Evolutionary conservation across 37 sponge, comb jelly and placozoan species (phyloP).

Genomic region (Lycopodina hypogea): DNA sequence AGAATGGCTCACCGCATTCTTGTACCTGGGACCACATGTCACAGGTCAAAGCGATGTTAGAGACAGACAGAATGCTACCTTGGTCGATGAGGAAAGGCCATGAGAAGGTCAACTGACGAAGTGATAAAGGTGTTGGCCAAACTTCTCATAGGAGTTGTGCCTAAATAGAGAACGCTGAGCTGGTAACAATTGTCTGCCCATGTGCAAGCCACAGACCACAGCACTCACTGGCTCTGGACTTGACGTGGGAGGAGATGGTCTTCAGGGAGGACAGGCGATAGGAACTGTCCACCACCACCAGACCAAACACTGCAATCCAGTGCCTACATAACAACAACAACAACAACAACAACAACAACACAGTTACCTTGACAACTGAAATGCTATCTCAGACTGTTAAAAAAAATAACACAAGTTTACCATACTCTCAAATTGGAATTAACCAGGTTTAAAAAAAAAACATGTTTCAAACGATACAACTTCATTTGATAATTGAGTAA

Average conservation of each 20-base stretch:
- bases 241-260: not conserved
- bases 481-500: too few relatives aligned
- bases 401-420: not conserved
- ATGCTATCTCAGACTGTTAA: not conserved
- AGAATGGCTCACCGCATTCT: not conserved
- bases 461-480: too few relatives aligned
- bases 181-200: not conserved
- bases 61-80: not conserved
- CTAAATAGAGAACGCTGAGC: not conserved
- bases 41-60: not conserved
- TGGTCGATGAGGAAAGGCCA: not conserved
- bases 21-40: not conserved
- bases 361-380: too few relatives aligned
- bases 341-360: too few relatives aligned
- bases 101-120: not conserved
- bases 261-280: not conserved
- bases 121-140: not conserved
- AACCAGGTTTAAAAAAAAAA: too few relatives aligned
- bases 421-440: not conserved
- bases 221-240: not conserved
- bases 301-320: conserved; percentile 75
- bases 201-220: too few relatives aligned
- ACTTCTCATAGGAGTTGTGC: not conserved
- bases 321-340: conserved; percentile 64
- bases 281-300: conserved; percentile 7